These are phyloP conservation scores for Elysia chlorotica DNA, from an alignment of 1,140 invertebrate species.

Conservation along the genomic window DNA sequence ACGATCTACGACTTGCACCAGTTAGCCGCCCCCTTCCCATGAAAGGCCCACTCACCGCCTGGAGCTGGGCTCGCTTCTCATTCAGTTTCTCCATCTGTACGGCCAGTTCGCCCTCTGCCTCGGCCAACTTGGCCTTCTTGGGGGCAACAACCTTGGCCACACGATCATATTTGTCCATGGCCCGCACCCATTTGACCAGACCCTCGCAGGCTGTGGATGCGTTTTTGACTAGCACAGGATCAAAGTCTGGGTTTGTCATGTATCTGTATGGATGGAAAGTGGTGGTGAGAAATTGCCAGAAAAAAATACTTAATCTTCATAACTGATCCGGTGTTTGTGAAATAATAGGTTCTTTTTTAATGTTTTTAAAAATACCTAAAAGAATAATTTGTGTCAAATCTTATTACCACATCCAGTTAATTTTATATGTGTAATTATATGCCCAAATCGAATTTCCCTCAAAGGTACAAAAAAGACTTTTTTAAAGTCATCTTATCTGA, in stretches of 20 bases:
- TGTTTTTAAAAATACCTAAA: no score
- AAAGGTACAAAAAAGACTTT: background rate
- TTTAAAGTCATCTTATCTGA: background rate
- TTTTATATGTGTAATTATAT: no score
- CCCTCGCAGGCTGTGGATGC: conserved; percentile 63
- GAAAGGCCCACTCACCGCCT: conserved; percentile 48
- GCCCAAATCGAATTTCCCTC: no score
- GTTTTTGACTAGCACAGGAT: conserved; percentile 59
- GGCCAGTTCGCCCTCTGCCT: conserved; percentile 58
- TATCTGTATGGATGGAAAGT: conserved; percentile 50
- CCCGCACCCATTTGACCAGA: conserved; percentile 62
- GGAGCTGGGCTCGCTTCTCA: conserved; percentile 59
- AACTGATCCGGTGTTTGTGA: background rate
- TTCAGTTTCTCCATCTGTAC: conserved; percentile 64
- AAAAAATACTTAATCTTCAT: background rate
- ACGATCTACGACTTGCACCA: no score
- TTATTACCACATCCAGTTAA: no score
- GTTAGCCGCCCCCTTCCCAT: no score
- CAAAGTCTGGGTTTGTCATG: conserved; percentile 60
- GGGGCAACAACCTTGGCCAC: conserved; percentile 66
- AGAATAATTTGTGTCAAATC: no score
- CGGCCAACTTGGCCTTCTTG: conserved; percentile 64
- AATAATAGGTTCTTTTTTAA: no score
- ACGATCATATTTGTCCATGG: conserved; percentile 65
- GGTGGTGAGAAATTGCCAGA: background rate